Evolutionary conservation across 2,888 invertebrate genomes (phyloP).

Genomic region (Drepana falcataria): DNA sequence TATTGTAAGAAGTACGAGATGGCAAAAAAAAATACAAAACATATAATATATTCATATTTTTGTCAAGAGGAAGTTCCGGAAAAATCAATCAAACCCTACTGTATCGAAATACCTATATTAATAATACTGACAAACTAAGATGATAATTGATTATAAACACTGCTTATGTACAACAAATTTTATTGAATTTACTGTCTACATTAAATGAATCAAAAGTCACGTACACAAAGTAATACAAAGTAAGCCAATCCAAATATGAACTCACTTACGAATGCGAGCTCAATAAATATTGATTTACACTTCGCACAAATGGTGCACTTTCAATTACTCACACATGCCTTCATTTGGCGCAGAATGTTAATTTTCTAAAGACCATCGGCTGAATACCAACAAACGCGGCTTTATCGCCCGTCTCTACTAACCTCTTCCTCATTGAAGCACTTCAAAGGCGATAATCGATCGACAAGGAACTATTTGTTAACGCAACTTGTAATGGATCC

Average conservation of each 20-base stretch:
- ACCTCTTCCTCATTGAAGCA: slow-evolving; percentile 33
- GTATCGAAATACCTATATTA: too few relatives aligned
- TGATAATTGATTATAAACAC: too few relatives aligned
- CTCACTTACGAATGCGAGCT: slow-evolving; percentile 44
- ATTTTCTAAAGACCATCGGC: slow-evolving; percentile 59
- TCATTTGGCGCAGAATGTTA: slow-evolving; percentile 66
- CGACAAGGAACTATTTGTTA: slow-evolving; percentile 49
- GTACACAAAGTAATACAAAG: not conserved
- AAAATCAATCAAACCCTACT: too few relatives aligned
- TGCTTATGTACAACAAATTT: too few relatives aligned
- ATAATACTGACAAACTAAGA: too few relatives aligned
- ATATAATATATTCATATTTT: too few relatives aligned
- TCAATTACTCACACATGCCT: slow-evolving; percentile 47
- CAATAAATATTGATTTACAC: slow-evolving; percentile 57
- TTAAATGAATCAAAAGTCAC: too few relatives aligned
- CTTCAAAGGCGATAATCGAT: slow-evolving; percentile 44
- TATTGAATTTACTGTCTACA: too few relatives aligned
- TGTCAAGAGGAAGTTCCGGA: too few relatives aligned
- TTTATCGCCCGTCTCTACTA: slow-evolving; percentile 12
- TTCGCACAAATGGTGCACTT: slow-evolving; percentile 51
- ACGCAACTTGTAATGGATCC: slow-evolving; percentile 61
- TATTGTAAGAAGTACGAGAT: too few relatives aligned
- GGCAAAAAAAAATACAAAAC: too few relatives aligned
- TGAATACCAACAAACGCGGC: slow-evolving; percentile 39
- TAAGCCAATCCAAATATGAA: slow-evolving; percentile 20